These are phyloP conservation scores for Pammene aurita DNA, from an alignment of 2,888 invertebrate species.

Conservation along the genomic window DNA sequence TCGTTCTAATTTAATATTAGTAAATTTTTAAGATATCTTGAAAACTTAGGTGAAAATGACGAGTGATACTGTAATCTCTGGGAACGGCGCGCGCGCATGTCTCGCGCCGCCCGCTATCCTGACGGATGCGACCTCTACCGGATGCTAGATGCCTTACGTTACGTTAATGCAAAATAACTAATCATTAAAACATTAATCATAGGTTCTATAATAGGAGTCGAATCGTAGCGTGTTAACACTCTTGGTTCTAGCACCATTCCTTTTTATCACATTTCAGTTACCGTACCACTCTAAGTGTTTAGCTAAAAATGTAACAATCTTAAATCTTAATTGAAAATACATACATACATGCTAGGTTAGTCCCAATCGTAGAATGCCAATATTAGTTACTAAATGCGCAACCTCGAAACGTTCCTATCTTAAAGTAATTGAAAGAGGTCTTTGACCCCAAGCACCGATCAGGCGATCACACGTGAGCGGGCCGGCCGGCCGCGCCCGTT, in stretches of 20 bases:
- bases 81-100: constrained; percentile 55
- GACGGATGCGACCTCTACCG: constrained; percentile 73
- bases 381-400: constrained; percentile 82
- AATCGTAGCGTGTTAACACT: constrained; percentile 83
- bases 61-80: constrained; percentile 83
- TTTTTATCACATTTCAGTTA: constrained; percentile 84
- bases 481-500: constrained; percentile 46
- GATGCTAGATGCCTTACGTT: constrained; percentile 81
- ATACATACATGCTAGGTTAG: constrained; percentile 84
- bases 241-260: constrained; percentile 84
- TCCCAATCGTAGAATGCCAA: constrained; percentile 85
- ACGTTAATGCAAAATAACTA: constrained; percentile 75
- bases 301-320: constrained; percentile 84
- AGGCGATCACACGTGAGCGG: constrained; percentile 48
- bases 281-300: constrained; percentile 84
- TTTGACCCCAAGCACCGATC: constrained; percentile 75
- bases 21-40: constrained; percentile 74
- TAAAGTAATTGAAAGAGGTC: constrained; percentile 78
- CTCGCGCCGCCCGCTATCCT: constrained; percentile 64
- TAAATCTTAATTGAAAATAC: constrained; percentile 82
- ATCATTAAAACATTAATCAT: constrained; percentile 78
- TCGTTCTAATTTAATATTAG: constrained; percentile 74
- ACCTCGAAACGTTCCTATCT: constrained; percentile 77
- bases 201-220: constrained; percentile 79
- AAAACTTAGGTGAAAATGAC: constrained; percentile 75